phyloP scores from a whole-genome alignment of 2,113 vertebrate genomes.

The Dasypus novemcinctus region DNA sequence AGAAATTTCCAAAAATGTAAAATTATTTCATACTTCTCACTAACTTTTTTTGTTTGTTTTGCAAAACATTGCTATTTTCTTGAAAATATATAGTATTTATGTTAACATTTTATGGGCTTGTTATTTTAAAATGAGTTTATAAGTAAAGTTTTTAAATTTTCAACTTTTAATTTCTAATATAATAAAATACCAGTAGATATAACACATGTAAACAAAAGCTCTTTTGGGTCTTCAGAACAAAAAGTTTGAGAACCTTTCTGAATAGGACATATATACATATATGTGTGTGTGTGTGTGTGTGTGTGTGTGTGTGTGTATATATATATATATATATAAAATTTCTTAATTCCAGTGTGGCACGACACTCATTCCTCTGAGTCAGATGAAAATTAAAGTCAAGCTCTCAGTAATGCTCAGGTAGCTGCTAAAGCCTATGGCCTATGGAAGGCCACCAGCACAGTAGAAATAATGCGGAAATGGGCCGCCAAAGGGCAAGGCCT shows the following conservation, averaged over 20 bases:
- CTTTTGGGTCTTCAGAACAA: background rate
- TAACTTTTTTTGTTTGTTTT: background rate
- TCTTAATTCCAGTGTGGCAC: background rate
- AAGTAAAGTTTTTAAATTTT: background rate
- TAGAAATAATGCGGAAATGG: background rate
- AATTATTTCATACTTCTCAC: background rate
- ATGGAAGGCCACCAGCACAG: background rate
- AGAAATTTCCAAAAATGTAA: background rate
- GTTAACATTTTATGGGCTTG: background rate
- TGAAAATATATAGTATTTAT: background rate
- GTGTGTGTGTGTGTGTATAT: too few relatives aligned
- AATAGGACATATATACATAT: background rate
- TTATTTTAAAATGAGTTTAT: background rate
- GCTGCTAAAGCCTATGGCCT: background rate
- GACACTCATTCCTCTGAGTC: background rate
- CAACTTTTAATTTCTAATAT: background rate
- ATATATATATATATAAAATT: background rate
- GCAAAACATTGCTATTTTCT: conserved; percentile 35
- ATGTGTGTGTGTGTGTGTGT: too few relatives aligned
- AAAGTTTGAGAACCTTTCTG: background rate
- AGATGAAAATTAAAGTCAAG: background rate
- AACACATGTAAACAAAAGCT: background rate
- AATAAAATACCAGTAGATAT: background rate
- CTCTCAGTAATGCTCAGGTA: background rate
- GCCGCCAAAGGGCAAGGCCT: background rate